These are phyloP conservation scores for Tragulus kanchil DNA, from an alignment of 2,113 vertebrate genomes.

Conservation along the genomic window DNA sequence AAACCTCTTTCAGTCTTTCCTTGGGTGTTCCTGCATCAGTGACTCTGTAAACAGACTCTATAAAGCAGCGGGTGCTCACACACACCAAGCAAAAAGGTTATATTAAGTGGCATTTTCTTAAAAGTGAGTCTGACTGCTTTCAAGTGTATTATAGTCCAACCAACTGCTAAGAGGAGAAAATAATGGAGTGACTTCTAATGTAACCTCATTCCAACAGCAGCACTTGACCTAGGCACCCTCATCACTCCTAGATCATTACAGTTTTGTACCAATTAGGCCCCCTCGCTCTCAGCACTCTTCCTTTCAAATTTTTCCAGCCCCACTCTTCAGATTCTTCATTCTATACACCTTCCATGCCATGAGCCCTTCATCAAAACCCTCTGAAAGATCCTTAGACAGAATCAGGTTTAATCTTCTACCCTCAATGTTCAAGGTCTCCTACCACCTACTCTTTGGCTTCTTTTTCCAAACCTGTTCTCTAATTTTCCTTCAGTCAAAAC, in stretches of 20 bases:
- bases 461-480: neutral
- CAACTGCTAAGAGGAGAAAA: neutral
- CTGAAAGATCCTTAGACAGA: neutral
- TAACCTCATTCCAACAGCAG: neutral
- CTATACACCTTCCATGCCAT: neutral
- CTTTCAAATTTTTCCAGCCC: neutral
- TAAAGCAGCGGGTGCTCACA: neutral
- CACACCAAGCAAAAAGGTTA: neutral
- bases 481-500: neutral
- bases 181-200: neutral
- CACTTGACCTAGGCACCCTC: neutral
- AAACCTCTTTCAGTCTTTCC: neutral
- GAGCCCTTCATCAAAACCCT: neutral
- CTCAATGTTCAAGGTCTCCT: neutral
- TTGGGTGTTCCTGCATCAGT: neutral
- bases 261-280: neutral
- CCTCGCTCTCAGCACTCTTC: neutral
- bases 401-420: neutral
- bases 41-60: neutral
- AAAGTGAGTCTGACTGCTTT: neutral
- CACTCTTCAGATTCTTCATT: neutral
- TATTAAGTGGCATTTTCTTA: neutral
- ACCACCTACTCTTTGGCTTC: neutral
- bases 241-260: neutral
- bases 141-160: neutral